Base-by-base conservation (phyloP, 2,797 vertebrate genomes). In the Halcyon chelicuti region DNA sequence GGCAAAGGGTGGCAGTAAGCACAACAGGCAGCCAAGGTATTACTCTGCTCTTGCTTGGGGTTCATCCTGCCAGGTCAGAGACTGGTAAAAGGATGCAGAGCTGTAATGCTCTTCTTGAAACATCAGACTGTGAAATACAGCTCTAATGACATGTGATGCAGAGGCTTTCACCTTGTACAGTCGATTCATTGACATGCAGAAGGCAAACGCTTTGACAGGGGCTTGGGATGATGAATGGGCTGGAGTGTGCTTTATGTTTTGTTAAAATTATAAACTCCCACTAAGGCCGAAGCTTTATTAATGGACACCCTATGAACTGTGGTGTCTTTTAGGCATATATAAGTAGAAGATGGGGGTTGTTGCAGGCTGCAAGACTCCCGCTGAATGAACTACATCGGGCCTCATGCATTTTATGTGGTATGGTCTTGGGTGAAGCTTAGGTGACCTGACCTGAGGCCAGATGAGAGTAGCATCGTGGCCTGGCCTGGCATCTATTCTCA, bases 321-420 rank as follows among this genome's bases (percentile, higher is more conserved):
- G 9, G 42, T 26, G n/a, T 37, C 44, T 62, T 31, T 29, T 6
- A 12, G 57, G 29, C 9, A 3, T 1, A 0, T 1, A 5, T 31
- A 22, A 40, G 26, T 21, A 58, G 26, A 33, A 61, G 29, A 7
- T 39, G 28, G 26, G 3, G 17, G 13, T 31, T 19, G 19, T 4
- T 47, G 25, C 52, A 52, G 29, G 46, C 55, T 61, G 35, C 47
- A 11, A 26, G 62, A 14, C 33, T 60, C 8, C 7, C 14, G 0
- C 23, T 31, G 55, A n/a, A 19, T 9, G 14, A 67, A 8, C 18
- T 10, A 2, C 0, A 1, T 10, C 28, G 17, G 9, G 39, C 54
- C 15, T 51, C 1, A 0, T 5, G 29, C 8, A 2, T 22, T 29
- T 63, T 22, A 2, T 2, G 25, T 39, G n/a, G 26, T 14, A 5